Base-by-base conservation (phyloP, 1,140 invertebrate species). In the Plectrocnemia conspersa region DNA sequence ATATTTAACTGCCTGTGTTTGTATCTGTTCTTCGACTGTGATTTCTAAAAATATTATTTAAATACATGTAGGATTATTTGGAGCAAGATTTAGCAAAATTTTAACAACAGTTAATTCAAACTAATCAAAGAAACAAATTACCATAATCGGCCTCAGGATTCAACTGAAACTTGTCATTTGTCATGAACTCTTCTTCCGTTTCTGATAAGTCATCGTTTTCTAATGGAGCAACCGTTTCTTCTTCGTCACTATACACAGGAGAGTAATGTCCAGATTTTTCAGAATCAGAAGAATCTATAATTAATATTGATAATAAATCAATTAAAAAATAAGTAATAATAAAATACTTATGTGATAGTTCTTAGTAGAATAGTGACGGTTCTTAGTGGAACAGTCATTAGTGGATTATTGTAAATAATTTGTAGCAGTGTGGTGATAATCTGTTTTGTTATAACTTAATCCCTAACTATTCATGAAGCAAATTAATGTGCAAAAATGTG, bases 171-270 rank as follows among this genome's bases (percentile, higher is more conserved):
- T 73, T 69, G 15, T 68, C 67, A 21, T 73, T 70, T 64, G 72
- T 70, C 21, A 68, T 68, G 11, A 73, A 66, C 9, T 73, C 71
- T 23, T 74, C 64, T 38, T 67, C 50, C 15, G 35, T 23, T 18
- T 54, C 56, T 10, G 52, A 58, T 10, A 25, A 29, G 9, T 27
- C 35, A 10, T 55, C 48, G n/a, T 22, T 44, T 4, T 46, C 16
- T 11, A 13, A 15, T 2, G 23, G 52, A 33, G 64, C 50, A 21
- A 64, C 64, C 11, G 64, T 65, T 6, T 66, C 61, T 54, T 78
- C 77, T 0, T 62, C 64, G 27, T 79, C 79, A 61, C 77, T 79
- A 55, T 77, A 80, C 3, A 81, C 73, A 3, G 79, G 74, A 19
- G 74, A 76, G 54, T 76, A 76, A 10, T 71, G 69, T 10, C 70